Evolutionary conservation across 2,888 invertebrate species (phyloP).

Genomic region (Nomada goodeniana): DNA sequence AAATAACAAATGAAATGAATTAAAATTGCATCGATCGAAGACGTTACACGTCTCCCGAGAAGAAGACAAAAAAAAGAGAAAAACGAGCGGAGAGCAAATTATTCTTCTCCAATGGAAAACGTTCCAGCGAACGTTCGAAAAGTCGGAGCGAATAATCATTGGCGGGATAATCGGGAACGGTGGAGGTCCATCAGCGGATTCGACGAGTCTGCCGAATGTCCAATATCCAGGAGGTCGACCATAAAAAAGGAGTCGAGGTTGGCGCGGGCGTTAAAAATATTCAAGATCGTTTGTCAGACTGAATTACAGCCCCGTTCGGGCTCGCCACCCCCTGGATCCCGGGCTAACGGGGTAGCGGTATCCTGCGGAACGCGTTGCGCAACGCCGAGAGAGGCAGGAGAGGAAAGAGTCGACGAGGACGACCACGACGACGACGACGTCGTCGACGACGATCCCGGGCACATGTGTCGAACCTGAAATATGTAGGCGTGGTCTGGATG

Average conservation of each 20-base stretch:
- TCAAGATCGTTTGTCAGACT: conserved; percentile 82
- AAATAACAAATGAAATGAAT: not conserved
- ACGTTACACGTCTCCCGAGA: not conserved
- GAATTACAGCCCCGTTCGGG: conserved; percentile 70
- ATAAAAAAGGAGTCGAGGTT: conserved; percentile 65
- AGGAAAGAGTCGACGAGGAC: conserved; percentile 51
- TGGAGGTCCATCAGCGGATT: conserved; percentile 66
- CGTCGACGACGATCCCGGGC: conserved; percentile 72
- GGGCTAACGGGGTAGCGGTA: conserved; percentile 42
- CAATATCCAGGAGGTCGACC: conserved; percentile 64
- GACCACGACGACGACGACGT: conserved; percentile 41
- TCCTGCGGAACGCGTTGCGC: conserved; percentile 68
- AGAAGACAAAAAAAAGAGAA: too few relatives aligned
- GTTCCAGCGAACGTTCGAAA: conserved; percentile 1
- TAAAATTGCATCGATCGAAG: not conserved
- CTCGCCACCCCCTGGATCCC: conserved; percentile 23
- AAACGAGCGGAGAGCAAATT: not conserved
- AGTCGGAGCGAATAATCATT: conserved; percentile 42
- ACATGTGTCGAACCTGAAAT: conserved; percentile 85
- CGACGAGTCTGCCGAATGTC: conserved; percentile 75
- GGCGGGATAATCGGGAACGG: conserved; percentile 47
- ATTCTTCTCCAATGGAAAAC: not conserved
- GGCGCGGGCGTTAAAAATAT: conserved; percentile 80
- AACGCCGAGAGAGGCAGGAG: conserved; percentile 50
- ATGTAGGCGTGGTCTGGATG: conserved; percentile 83